Evolutionary conservation across 2,113 vertebrate genomes (phyloP), one percentile per base, ranked within the genome.

Genomic region (Marmota flaviventris): DNA sequence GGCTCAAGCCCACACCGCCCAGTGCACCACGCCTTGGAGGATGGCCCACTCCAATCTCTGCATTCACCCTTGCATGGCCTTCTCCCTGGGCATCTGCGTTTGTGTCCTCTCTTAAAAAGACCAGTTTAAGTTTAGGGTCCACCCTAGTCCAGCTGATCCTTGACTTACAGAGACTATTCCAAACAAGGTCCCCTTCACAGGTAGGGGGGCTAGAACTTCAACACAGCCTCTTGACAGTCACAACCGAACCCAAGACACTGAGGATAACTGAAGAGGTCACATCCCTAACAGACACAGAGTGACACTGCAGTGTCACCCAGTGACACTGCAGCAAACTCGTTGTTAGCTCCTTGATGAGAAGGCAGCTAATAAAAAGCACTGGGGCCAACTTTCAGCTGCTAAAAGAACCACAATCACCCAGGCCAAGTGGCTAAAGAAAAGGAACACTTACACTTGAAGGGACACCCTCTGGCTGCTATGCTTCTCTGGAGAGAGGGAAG

Each of bases 371-470:
- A 18, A 22, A 10, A 72, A 67, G 37, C 11, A 45, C 1, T 10
- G 58, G 18, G 17, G 11, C 69, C 69, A 78, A 12, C 56, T 53
- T 34, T 2, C 45, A 61, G 53, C n/a, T 2, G 20, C 53, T 72
- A 3, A 51, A 91, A 56, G 51, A 27, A 13, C 11, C 27, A 17
- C 4, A 16, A 8, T 7, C 13, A 22, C 8, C 5, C 9, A 8
- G 8, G 22, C 56, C 82, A 3, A 0, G 0, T 0, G 29, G 37
- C 58, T 18, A 37, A 69, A 61, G 63, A 17, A 10, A 78, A 73
- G 67, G 61, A 8, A 18, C 18, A 1, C 3, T 16, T 0, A 0
- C 1, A 2, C 1, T 6, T 11, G 37, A 2, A 32, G 42, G 1
- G 17, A 20, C 8, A 0, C 25, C 76, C 69, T 73, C 25, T n/a